Percentiles rank a stretch among this genome's conserved stretches.
Conservation (phyloP, 2,113 vertebrate species). For the Chaenogobius annularis region DNA sequence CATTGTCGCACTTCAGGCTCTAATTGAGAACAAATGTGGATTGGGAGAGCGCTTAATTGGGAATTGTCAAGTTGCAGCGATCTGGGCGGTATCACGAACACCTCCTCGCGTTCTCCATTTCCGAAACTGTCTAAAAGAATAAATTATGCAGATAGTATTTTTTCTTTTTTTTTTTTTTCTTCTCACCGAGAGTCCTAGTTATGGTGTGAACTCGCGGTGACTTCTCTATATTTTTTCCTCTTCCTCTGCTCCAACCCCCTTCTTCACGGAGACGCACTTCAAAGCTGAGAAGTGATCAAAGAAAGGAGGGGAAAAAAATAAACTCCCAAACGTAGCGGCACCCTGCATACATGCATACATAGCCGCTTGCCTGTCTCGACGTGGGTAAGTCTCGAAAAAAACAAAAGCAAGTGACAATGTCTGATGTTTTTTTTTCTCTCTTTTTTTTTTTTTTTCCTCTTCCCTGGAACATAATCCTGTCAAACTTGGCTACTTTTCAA, state of each 20-base stretch:
- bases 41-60: constrained; percentile 66
- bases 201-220: constrained; percentile 78
- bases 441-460: constrained; percentile 28
- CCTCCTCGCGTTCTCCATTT: constrained; percentile 53
- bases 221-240: constrained; percentile 63
- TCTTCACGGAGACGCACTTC: constrained; percentile 77
- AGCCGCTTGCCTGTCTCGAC: constrained; percentile 69
- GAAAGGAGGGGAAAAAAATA: constrained; percentile 68
- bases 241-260: constrained; percentile 35
- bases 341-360: constrained; percentile 71
- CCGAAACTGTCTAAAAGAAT: constrained; percentile 61
- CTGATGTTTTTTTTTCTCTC: constrained; percentile 68
- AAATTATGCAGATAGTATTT: constrained; percentile 78
- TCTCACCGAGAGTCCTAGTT: constrained; percentile 65
- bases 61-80: constrained; percentile 53
- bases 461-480: constrained; percentile 70
- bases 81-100: constrained; percentile 51
- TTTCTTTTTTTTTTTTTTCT: constrained; percentile 41
- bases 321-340: constrained; percentile 75
- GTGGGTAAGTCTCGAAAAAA: constrained; percentile 53
- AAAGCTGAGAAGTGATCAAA: constrained; percentile 86
- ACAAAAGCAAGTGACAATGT: constrained; percentile 80
- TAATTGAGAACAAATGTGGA: constrained; percentile 73
- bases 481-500: constrained; percentile 74
- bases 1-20: constrained; percentile 53